These are phyloP conservation scores for Drosophila repletoides DNA, from an alignment of 1,140 invertebrate genomes.

Conservation along the genomic window DNA sequence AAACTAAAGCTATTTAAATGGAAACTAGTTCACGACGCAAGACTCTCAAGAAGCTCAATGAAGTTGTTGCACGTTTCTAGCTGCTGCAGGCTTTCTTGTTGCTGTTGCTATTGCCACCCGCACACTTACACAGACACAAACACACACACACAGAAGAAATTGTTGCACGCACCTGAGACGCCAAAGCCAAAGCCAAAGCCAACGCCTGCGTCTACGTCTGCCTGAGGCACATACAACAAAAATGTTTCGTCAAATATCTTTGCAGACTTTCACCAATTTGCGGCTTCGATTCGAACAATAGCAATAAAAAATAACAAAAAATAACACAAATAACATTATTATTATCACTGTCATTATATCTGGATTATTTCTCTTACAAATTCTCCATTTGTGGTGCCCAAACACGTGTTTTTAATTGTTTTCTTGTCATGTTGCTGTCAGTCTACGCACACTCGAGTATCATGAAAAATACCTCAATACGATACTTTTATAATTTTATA, in stretches of 20 bases:
- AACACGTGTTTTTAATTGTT: constrained; percentile 27
- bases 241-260: constrained; percentile 36
- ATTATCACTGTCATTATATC: constrained; percentile 9
- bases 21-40: constrained; percentile 67
- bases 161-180: constrained; percentile 60
- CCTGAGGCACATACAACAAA: constrained; percentile 1
- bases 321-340: constrained; percentile 23
- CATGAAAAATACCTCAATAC: not conserved
- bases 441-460: too few relatives aligned
- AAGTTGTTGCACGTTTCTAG: constrained; percentile 55
- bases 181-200: constrained; percentile 24
- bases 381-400: not conserved
- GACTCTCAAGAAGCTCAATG: constrained; percentile 69
- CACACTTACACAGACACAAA: constrained; percentile 30
- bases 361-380: constrained; percentile 5
- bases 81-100: constrained; percentile 6
- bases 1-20: constrained; percentile 62
- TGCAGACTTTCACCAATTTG: constrained; percentile 69
- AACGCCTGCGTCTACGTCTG: constrained; percentile 6
- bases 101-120: constrained; percentile 27
- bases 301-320: constrained; percentile 6
- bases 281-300: constrained; percentile 58
- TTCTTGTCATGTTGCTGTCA: not conserved
- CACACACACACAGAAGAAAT: constrained; percentile 44
- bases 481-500: too few relatives aligned